phyloP scores from a whole-genome alignment of 92 coral and sea anemone genomes.

The Actinernus sp. region DNA sequence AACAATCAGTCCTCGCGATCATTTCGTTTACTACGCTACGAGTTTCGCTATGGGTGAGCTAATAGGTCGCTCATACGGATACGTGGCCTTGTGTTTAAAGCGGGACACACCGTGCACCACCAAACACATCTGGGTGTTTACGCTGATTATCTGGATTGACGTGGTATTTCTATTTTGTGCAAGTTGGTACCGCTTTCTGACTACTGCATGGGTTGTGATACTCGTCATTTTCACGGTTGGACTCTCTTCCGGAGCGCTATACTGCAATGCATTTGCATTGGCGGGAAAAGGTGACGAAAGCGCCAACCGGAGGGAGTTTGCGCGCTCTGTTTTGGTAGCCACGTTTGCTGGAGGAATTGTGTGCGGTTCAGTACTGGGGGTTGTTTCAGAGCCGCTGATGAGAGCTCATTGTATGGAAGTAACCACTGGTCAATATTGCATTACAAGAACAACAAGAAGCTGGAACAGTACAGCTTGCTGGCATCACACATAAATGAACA shows the following conservation, averaged over 20 bases:
- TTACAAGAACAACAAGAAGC: background rate
- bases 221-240: background rate
- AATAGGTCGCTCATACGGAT: background rate
- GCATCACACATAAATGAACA: too few species aligned
- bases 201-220: background rate
- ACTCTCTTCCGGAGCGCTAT: background rate
- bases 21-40: slow-evolving; percentile 1
- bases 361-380: background rate
- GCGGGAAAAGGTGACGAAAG: background rate
- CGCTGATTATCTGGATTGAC: background rate
- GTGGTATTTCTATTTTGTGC: background rate
- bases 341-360: slow-evolving; percentile 3
- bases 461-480: slow-evolving; percentile 6
- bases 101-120: background rate
- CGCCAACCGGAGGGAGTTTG: background rate
- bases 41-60: slow-evolving; percentile 3
- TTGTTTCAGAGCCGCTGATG: background rate
- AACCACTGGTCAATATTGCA: background rate
- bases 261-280: slow-evolving; percentile 4
- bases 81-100: background rate
- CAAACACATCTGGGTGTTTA: background rate
- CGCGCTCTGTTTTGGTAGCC: slow-evolving; percentile 12
- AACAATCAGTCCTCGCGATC: background rate
- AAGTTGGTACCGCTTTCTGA: background rate
- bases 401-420: background rate